Evolutionary conservation across 2,113 vertebrate species (phyloP).

Genomic region (Pseudorhombus dupliciocellatus): DNA sequence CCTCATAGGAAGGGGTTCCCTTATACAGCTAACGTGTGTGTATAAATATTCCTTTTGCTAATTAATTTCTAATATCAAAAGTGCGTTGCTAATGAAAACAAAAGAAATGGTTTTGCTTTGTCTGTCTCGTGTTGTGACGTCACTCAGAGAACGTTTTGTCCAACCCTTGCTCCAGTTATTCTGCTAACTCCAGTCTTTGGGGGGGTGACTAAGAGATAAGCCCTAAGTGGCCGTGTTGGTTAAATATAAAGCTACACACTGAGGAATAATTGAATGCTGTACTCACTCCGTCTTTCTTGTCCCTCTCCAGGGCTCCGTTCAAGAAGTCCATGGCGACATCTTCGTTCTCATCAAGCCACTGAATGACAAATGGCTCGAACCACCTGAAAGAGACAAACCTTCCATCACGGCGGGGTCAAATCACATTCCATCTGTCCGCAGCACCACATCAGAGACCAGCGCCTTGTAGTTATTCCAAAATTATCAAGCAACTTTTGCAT

Average conservation of each 20-base stretch:
- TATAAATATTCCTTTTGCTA: too few species aligned
- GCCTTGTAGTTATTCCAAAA: slow-evolving; percentile 4
- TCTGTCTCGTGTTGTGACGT: slow-evolving; percentile 26
- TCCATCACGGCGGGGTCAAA: slow-evolving; percentile 8
- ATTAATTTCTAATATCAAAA: too few species aligned
- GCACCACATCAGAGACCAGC: not conserved
- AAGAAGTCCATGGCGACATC: slow-evolving; percentile 98
- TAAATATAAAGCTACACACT: slow-evolving; percentile 20
- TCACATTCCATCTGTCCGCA: not conserved
- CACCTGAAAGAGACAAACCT: slow-evolving; percentile 80
- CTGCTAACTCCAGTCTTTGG: slow-evolving; percentile 6
- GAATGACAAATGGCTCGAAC: slow-evolving; percentile 99
- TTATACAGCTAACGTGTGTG: too few species aligned
- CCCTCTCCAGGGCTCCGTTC: slow-evolving; percentile 93
- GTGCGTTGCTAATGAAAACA: too few species aligned
- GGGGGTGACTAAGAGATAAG: slow-evolving; percentile 11
- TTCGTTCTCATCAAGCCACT: slow-evolving; percentile 99
- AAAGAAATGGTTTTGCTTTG: slow-evolving; percentile 9
- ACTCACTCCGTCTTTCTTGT: slow-evolving; percentile 98
- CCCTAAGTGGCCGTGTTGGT: slow-evolving; percentile 16
- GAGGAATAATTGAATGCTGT: slow-evolving; percentile 28
- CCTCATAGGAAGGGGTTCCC: too few species aligned
- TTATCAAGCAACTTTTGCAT: not conserved
- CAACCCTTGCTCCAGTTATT: not conserved
- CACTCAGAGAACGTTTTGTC: slow-evolving; percentile 16